phyloP scores from a whole-genome alignment of 2,113 vertebrate species.

The Strix uralensis region DNA sequence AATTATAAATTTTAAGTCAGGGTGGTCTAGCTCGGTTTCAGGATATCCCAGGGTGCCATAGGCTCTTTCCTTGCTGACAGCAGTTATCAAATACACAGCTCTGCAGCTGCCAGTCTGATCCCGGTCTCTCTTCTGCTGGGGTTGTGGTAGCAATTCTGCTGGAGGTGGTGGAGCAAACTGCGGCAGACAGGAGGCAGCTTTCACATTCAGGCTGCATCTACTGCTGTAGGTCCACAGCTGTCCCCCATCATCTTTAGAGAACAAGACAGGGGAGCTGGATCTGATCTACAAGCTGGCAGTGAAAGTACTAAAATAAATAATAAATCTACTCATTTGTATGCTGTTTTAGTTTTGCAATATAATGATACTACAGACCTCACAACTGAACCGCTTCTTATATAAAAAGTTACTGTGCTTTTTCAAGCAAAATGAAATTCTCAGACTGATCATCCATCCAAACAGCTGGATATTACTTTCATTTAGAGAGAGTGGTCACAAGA shows the following conservation, averaged over 20 bases:
- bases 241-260: background rate
- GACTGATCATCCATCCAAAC: conserved; percentile 16
- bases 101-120: background rate
- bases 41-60: background rate
- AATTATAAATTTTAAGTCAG: background rate
- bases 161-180: background rate
- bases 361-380: background rate
- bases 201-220: background rate
- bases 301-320: background rate
- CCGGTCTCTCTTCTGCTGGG: background rate
- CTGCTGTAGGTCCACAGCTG: background rate
- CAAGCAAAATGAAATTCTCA: background rate
- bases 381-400: background rate
- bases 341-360: background rate
- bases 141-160: background rate
- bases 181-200: background rate
- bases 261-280: background rate
- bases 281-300: background rate
- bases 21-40: background rate
- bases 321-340: background rate
- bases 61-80: background rate
- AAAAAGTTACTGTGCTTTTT: background rate
- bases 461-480: background rate
- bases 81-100: background rate
- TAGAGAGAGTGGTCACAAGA: conserved; percentile 21